These are phyloP conservation scores for Enteromius afrohamiltoni DNA, from an alignment of 2,797 vertebrate genomes.

Conservation along the genomic window DNA sequence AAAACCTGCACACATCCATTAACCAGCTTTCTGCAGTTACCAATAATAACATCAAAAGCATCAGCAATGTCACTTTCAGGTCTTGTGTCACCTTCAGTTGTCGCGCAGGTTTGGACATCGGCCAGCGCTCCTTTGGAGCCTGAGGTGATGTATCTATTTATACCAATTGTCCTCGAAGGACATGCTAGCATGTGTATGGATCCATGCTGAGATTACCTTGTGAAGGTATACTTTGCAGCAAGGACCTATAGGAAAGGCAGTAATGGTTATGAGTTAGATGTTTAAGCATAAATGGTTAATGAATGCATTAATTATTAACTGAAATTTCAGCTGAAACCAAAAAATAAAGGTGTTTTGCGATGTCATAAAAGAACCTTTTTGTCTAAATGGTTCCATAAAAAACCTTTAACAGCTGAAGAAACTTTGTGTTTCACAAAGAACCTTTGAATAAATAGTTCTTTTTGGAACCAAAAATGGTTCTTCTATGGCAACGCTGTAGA, in stretches of 20 bases:
- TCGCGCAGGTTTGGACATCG: conserved; percentile 19
- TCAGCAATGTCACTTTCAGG: conserved; percentile 31
- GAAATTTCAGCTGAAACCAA: not conserved
- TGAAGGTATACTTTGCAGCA: not conserved
- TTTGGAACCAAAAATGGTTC: no score
- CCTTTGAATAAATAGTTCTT: no score
- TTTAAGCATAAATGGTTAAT: not conserved
- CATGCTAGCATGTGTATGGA: not conserved
- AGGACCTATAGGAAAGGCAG: not conserved
- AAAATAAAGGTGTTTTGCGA: no score
- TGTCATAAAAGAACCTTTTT: no score
- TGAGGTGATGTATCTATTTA: conserved; percentile 38
- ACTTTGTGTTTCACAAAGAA: no score
- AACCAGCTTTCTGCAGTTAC: not conserved
- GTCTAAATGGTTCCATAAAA: no score
- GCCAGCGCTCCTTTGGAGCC: conserved; percentile 7
- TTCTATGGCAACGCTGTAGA: no score
- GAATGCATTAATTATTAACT: not conserved
- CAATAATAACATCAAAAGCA: conserved; percentile 24
- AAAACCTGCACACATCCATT: conserved; percentile 8
- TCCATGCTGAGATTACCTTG: conserved; percentile 2
- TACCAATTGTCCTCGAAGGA: conserved; percentile 9
- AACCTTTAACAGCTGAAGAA: no score
- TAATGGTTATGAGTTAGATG: not conserved
- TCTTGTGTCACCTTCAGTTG: conserved; percentile 37